Evolutionary conservation across 2,113 vertebrate species (phyloP).

Genomic region (Scopus umbretta): DNA sequence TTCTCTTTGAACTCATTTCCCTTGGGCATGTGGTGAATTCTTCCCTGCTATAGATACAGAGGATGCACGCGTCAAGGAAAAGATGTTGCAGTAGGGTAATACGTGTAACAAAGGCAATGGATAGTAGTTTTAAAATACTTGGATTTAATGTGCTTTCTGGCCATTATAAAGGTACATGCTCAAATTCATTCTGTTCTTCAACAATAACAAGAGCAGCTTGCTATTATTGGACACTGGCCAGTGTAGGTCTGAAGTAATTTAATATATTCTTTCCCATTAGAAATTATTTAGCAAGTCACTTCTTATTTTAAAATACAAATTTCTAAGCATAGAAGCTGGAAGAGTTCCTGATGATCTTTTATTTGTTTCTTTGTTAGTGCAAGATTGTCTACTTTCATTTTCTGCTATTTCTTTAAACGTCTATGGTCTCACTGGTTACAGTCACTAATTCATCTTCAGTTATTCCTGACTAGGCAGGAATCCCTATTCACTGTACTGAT

Average conservation of each 20-base stretch:
- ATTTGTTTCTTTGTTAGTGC: background rate
- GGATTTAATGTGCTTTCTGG: background rate
- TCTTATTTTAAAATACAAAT: background rate
- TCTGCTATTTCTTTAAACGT: background rate
- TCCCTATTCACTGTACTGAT: background rate
- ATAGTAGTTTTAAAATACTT: background rate
- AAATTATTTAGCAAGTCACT: background rate
- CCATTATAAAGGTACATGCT: background rate
- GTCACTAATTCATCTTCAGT: background rate
- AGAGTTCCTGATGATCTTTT: background rate
- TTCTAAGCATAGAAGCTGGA: background rate
- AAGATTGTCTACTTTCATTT: background rate
- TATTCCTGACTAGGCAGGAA: background rate
- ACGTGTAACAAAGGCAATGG: background rate
- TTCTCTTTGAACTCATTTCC: background rate
- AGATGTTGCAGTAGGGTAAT: too few species aligned
- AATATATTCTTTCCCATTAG: background rate
- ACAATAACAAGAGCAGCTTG: background rate
- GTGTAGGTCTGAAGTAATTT: background rate
- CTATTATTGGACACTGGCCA: background rate
- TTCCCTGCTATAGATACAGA: background rate
- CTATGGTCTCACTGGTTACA: background rate
- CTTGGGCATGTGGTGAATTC: background rate
- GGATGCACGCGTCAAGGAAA: background rate
- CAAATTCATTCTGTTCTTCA: background rate